Conservation (phyloP, 2,113 vertebrate species). For the Arizona elegans region DNA sequence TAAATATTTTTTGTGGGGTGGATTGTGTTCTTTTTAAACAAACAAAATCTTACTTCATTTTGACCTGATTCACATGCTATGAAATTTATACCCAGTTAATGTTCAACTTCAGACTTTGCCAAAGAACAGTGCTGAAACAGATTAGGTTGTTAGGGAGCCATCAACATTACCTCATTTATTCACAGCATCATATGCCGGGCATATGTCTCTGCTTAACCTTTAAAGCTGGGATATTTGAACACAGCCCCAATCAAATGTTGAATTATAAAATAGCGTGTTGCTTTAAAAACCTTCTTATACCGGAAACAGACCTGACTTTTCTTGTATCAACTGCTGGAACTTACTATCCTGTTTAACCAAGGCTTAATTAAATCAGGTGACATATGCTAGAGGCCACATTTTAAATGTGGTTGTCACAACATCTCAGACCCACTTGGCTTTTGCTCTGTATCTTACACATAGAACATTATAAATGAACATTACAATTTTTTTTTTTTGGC, state of each 20-base stretch:
- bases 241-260: slow-evolving; percentile 59
- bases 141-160: slow-evolving; percentile 53
- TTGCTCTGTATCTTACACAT: slow-evolving; percentile 47
- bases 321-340: slow-evolving; percentile 3
- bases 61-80: slow-evolving; percentile 48
- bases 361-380: slow-evolving; percentile 47
- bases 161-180: slow-evolving; percentile 63
- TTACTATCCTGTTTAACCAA: slow-evolving; percentile 46
- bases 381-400: slow-evolving; percentile 40
- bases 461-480: background rate
- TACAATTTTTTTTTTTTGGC: background rate
- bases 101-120: slow-evolving; percentile 58
- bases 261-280: slow-evolving; percentile 49
- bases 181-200: slow-evolving; percentile 60
- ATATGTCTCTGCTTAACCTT: slow-evolving; percentile 60
- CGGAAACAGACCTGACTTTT: slow-evolving; percentile 40
- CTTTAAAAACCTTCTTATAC: slow-evolving; percentile 45
- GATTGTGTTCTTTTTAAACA: slow-evolving; percentile 11
- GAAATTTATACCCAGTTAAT: slow-evolving; percentile 56
- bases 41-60: slow-evolving; percentile 47
- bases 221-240: slow-evolving; percentile 52
- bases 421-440: slow-evolving; percentile 62
- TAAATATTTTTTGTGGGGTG: slow-evolving; percentile 26
- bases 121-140: slow-evolving; percentile 52
- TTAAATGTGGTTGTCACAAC: slow-evolving; percentile 62